Evolutionary conservation across 1,140 invertebrate species (phyloP), one percentile per base, ranked within the genome.

Genomic region (Drosophila asahinai): DNA sequence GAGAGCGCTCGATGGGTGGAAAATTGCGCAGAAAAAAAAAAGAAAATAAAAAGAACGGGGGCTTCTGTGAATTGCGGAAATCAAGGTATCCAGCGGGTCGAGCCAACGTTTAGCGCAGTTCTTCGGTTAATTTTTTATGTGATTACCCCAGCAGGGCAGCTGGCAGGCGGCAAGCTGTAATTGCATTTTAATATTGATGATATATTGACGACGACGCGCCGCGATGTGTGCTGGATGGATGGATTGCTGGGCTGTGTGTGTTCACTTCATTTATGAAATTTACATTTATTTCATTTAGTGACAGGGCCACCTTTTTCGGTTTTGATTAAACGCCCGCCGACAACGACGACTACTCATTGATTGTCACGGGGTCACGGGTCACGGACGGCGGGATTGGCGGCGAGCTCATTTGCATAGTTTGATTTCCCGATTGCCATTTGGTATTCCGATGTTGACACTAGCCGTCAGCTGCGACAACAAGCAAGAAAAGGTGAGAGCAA

Each of bases 111-210:
- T 74, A 74, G 71, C 71, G 38, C 68, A 43, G 60, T 72, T 72
- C 51, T 55, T 80, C 11, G 70, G 51, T 66, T 60, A 43, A 36
- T 82, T 59, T 78, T 76, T 71, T 54, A 55, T 62, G 49, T 54
- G 66, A 66, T 62, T 73, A 17, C 57, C 47, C 65, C 72, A 30
- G 49, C 67, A 71, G 67, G 67, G 67, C 67, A 68, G 36, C 49
- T 55, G 54, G 36, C 52, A 51, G 48, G 47, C 47, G 67, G 67
- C 52, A 61, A 45, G 51, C 74, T 62, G 79, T 78, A 86, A 86
- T 86, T 86, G 83, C 75, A 86, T 82, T 86, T 83, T 66, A 79
- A 87, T 87, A 83, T 86, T 83, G 80, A 86, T 86, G 83, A 77
- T 77, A 77, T 67, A 77, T 77, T 77, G 73, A 66, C 66, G 74